Conservation (phyloP, 2,888 invertebrate species). For the Trissolcus brochymenae region DNA sequence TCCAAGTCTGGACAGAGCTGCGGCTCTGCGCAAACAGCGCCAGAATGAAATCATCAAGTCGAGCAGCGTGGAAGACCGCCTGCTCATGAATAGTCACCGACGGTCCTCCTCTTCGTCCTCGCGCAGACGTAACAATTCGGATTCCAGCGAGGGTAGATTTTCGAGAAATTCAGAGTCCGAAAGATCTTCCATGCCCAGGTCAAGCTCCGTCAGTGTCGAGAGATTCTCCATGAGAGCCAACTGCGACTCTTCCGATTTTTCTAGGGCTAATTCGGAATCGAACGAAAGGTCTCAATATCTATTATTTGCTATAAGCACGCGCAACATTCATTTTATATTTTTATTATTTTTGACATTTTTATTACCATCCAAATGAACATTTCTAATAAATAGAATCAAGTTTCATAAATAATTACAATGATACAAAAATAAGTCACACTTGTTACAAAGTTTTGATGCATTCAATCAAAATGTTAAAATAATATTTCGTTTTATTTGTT, state of each 20-base stretch:
- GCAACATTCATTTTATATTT: too few relatives aligned
- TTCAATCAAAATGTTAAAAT: too few relatives aligned
- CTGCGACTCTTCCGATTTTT: slow-evolving; percentile 74
- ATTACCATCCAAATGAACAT: too few relatives aligned
- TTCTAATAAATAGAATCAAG: too few relatives aligned
- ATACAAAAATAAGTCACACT: too few relatives aligned
- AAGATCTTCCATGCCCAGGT: slow-evolving; percentile 72
- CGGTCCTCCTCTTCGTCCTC: slow-evolving; percentile 57
- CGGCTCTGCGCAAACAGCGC: slow-evolving; percentile 62
- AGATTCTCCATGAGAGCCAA: slow-evolving; percentile 74
- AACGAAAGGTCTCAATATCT: slow-evolving; percentile 65
- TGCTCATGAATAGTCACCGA: slow-evolving; percentile 65
- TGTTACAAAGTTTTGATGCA: too few relatives aligned
- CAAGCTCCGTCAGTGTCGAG: slow-evolving; percentile 73
- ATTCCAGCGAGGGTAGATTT: slow-evolving; percentile 69
- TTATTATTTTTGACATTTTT: too few relatives aligned
- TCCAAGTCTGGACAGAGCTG: slow-evolving; percentile 61
- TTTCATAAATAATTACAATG: too few relatives aligned
- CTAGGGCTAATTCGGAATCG: slow-evolving; percentile 73
- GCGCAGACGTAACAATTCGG: slow-evolving; percentile 67
- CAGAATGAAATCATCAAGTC: slow-evolving; percentile 71
- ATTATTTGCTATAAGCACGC: too few relatives aligned
- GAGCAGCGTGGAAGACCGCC: slow-evolving; percentile 70
- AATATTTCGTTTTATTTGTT: too few relatives aligned
- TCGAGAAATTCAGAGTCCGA: slow-evolving; percentile 73